Base-by-base conservation (phyloP, 2,113 vertebrate species). In the Tyrannus savana region DNA sequence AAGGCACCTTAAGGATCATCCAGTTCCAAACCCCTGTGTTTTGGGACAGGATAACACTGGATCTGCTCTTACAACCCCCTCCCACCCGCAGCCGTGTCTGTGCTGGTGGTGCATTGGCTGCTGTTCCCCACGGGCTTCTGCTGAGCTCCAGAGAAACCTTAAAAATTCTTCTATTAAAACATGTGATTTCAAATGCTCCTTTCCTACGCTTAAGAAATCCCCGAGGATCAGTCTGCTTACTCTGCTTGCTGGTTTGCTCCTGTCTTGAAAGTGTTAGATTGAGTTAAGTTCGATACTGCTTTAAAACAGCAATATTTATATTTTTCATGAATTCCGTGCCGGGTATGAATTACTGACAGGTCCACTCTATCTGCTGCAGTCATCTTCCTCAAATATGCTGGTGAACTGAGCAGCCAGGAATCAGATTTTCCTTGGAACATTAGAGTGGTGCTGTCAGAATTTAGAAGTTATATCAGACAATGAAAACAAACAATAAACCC, bases 301-400 rank as follows among this genome's bases (percentile, higher is more conserved):
- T 92, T 59, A 37, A 69, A 88, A 87, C 85, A 49, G 7, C 49
- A 91, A 39, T 91, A 83, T 92, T 92, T 92, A 49, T 89, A 39
- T 66, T 88, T 85, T 75, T 84, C 62, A 50, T 73, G n/a, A 63
- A 10, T 90, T 50, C 62, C 3, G 14, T 5, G 6, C 46, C 52
- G 83, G 39, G 27, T 71, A 63, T 88, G 88, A 94, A 79, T 92
- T 94, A 76, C 66, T 92, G 92, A 87, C 63, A 92, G 49, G 79
- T 83, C 89, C 41, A 47, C 83, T 94, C 67, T 86, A 89, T 95
- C 95, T 96, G 92, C 58, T 81, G 42, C 91, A 67, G 58, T 83
- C 28, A 25, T 94, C 88, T 69, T 80, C 84, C 68, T 93, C 85
- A 82, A 86, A 84, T 33, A 35, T 15, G 55, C 67, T 89, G 50